Evolutionary conservation across 2,888 invertebrate genomes (phyloP), one percentile per base, ranked within the genome.

Genomic region (Bhutanitis thaidina): DNA sequence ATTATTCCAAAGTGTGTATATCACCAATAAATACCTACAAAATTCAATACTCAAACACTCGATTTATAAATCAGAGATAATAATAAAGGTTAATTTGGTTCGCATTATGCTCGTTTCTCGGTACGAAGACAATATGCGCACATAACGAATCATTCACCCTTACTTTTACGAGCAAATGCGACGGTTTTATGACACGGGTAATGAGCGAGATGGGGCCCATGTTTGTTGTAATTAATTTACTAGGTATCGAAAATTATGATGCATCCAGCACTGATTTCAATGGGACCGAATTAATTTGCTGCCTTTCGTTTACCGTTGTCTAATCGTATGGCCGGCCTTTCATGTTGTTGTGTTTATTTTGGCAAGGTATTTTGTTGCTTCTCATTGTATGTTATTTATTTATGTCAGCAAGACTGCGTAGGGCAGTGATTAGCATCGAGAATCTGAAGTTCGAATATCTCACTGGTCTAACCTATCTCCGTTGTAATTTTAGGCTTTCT

Each of bases 61-160:
- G 54, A 61, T 64, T 60, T 59, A 53, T 60, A 56, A 56, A 57
- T 59, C 52, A 59, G 57, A 55, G 49, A 59, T 59, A 60, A 65
- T 66, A 67, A 74, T 74, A 74, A 77, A 80, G 72, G 77, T 79
- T 78, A 78, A 81, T 82, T 78, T 76, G 69, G 70, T 68, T 67
- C 73, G 64, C 74, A 71, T 77, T 68, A 74, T 55, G 59, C 63
- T 62, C 69, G 67, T 65, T 77, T 77, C 78, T 79, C 63, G 61
- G 74, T 74, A 74, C 64, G 68, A 73, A 61, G 74, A 72, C 74
- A 77, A 75, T 51, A 51, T 73, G 67, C 62, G 69, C 67, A 72
- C 74, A 74, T 80, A 77, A 79, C 69, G 78, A 77, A 75, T 55
- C 81, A 65, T 84, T 85, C 83, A 80, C 77, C 81, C 73, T 68